A percentile compares a stretch with the other conserved stretches of the same genome.
Evolutionary conservation across 2,797 vertebrate species (phyloP).

Genomic region (Clarias platycephalus): DNA sequence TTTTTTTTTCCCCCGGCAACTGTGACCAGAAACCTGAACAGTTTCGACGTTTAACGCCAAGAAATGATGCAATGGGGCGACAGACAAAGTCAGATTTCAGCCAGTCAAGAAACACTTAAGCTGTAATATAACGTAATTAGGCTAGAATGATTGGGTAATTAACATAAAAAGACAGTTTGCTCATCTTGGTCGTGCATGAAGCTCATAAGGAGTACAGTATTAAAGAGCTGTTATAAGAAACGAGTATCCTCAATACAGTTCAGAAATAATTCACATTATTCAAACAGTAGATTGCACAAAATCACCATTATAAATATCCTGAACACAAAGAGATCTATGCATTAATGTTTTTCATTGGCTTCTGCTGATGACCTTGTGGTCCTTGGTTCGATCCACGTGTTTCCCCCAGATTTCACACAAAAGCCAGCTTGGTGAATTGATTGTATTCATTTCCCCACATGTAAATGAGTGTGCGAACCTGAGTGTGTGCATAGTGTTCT

Average conservation of each 20-base stretch:
- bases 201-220: not conserved
- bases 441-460: not conserved
- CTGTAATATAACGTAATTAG: not conserved
- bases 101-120: not conserved
- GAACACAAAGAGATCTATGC: not conserved
- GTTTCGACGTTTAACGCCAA: slow-evolving; percentile 6
- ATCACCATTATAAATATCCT: not conserved
- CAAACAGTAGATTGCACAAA: not conserved
- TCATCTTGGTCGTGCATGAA: not conserved
- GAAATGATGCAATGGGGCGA: not conserved
- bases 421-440: not conserved
- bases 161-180: not conserved
- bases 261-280: not conserved
- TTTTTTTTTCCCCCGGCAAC: not conserved
- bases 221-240: not conserved
- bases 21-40: not conserved
- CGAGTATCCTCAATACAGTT: not conserved
- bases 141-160: not conserved
- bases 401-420: not conserved
- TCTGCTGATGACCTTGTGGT: not conserved
- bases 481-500: not conserved
- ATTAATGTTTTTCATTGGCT: not conserved
- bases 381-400: not conserved
- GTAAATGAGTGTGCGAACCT: not conserved
- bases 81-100: not conserved